Evolutionary conservation across 1,140 invertebrate species (phyloP).

Genomic region (Drosophila littoralis): DNA sequence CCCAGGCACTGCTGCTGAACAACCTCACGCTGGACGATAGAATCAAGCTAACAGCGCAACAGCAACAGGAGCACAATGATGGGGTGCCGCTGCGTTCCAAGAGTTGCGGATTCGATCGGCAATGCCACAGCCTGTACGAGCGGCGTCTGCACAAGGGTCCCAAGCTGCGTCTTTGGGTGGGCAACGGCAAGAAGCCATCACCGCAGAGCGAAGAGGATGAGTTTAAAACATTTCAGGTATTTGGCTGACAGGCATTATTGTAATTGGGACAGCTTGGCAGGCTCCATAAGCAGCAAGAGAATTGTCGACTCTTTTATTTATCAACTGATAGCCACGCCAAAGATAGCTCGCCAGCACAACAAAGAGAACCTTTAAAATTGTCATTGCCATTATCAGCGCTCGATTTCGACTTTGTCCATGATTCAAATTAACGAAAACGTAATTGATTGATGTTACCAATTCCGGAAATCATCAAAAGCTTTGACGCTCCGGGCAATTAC

Average conservation of each 20-base stretch:
- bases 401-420: neutral
- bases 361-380: neutral
- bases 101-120: slow-evolving; percentile 53
- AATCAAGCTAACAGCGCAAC: slow-evolving; percentile 3
- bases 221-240: slow-evolving; percentile 66
- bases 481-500: neutral
- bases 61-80: slow-evolving; percentile 42
- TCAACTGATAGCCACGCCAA: neutral
- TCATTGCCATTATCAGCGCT: neutral
- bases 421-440: slow-evolving; percentile 12
- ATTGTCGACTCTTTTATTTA: neutral
- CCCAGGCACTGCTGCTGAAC: slow-evolving; percentile 68
- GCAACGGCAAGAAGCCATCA: slow-evolving; percentile 45
- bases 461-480: slow-evolving; percentile 1
- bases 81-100: slow-evolving; percentile 60
- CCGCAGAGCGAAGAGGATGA: slow-evolving; percentile 51
- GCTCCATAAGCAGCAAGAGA: slow-evolving; percentile 1
- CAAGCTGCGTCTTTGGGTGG: slow-evolving; percentile 66
- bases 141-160: slow-evolving; percentile 69
- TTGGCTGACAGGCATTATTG: neutral
- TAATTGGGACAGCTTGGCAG: slow-evolving; percentile 1
- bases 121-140: slow-evolving; percentile 66
- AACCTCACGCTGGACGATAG: slow-evolving; percentile 56
- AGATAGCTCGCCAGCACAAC: neutral
- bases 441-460: slow-evolving; percentile 17